Evolutionary conservation across 2,113 vertebrate species (phyloP).

Genomic region (Merops nubicus): DNA sequence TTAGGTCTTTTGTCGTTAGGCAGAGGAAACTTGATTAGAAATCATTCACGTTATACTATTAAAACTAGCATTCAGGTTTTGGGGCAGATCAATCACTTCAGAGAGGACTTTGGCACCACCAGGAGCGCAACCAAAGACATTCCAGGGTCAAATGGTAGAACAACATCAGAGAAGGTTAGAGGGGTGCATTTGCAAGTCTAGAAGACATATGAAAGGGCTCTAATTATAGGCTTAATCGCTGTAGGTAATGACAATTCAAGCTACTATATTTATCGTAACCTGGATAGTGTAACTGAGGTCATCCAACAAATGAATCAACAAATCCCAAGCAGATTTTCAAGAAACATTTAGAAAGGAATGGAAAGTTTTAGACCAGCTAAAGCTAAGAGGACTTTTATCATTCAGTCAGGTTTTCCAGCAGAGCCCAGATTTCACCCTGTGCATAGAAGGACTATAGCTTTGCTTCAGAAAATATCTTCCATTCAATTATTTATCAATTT

Average conservation of each 20-base stretch:
- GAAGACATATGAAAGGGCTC: slow-evolving; percentile 44
- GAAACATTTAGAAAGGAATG: neutral
- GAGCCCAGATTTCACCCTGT: neutral
- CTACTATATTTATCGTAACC: slow-evolving; percentile 54
- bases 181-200: slow-evolving; percentile 47
- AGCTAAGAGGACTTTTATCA: neutral
- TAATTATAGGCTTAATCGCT: slow-evolving; percentile 58
- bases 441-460: neutral
- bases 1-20: neutral
- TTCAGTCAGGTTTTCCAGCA: neutral
- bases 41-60: neutral
- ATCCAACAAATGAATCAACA: neutral
- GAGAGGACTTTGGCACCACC: neutral
- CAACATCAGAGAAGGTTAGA: slow-evolving; percentile 39
- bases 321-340: slow-evolving; percentile 38
- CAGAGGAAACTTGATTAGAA: slow-evolving; percentile 35
- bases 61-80: neutral
- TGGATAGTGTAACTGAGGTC: slow-evolving; percentile 18
- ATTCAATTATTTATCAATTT: neutral
- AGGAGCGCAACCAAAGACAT: neutral
- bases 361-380: neutral
- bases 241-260: slow-evolving; percentile 37
- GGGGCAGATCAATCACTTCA: neutral
- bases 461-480: neutral
- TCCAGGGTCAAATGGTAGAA: slow-evolving; percentile 38